These are phyloP conservation scores for Caenorhabditis tropicalis DNA, from an alignment of 1,140 invertebrate species.

Conservation along the genomic window DNA sequence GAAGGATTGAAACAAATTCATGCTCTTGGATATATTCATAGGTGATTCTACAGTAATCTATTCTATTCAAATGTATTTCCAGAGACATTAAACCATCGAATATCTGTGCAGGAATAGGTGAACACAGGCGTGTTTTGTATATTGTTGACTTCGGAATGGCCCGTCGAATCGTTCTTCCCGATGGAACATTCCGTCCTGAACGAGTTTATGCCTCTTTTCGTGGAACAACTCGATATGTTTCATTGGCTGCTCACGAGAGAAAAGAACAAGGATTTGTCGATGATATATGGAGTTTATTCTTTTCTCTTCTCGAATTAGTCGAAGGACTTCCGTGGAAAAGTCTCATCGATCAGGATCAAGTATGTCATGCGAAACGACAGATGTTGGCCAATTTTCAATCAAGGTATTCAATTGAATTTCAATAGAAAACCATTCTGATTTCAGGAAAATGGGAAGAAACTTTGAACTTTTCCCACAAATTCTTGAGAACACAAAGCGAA, in stretches of 20 bases:
- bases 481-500: not conserved
- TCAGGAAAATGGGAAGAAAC: slow-evolving; percentile 30
- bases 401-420: not conserved
- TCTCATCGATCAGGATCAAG: not conserved
- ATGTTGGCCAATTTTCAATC: slow-evolving; percentile 10
- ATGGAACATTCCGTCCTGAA: slow-evolving; percentile 47
- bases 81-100: slow-evolving; percentile 61
- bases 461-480: not conserved
- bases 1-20: slow-evolving; percentile 52
- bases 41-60: slow-evolving; percentile 6
- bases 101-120: slow-evolving; percentile 52
- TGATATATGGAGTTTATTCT: slow-evolving; percentile 19
- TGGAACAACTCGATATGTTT: slow-evolving; percentile 96
- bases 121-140: slow-evolving; percentile 40
- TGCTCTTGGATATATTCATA: slow-evolving; percentile 56
- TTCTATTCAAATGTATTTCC: not conserved
- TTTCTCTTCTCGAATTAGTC: slow-evolving; percentile 2
- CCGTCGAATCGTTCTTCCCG: slow-evolving; percentile 41
- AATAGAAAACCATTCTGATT: not conserved
- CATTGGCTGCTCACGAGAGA: slow-evolving; percentile 96
- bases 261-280: slow-evolving; percentile 74
- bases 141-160: slow-evolving; percentile 61
- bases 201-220: slow-evolving; percentile 73
- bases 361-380: not conserved
- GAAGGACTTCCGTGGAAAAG: slow-evolving; percentile 16